Conservation (phyloP, 2,888 invertebrate genomes). For the Torymus tubicola region DNA sequence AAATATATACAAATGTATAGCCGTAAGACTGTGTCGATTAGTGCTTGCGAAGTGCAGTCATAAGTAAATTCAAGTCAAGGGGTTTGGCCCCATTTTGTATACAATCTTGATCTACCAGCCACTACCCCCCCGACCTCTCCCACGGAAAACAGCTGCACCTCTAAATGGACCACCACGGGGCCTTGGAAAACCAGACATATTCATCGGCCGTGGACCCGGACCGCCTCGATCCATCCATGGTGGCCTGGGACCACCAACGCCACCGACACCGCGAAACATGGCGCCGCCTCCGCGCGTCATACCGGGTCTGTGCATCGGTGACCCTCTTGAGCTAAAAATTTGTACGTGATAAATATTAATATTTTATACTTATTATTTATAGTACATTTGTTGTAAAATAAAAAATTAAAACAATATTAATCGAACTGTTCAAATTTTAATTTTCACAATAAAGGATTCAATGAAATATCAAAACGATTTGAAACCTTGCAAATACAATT, state of each 20-base stretch:
- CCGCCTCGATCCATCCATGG: conserved; percentile 76
- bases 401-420: too few relatives aligned
- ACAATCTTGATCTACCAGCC: conserved; percentile 68
- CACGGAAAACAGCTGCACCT: conserved; percentile 65
- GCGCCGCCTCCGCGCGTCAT: conserved; percentile 22
- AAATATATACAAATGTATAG: conserved; percentile 57
- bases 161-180: conserved; percentile 72
- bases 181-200: conserved; percentile 61
- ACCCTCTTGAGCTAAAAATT: conserved; percentile 64
- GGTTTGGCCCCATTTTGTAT: conserved; percentile 5
- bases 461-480: too few relatives aligned
- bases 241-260: conserved; percentile 70
- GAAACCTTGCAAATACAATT: too few relatives aligned
- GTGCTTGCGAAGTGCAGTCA: conserved; percentile 61
- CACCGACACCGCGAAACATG: conserved; percentile 6
- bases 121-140: conserved; percentile 70
- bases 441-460: too few relatives aligned
- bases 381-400: too few relatives aligned
- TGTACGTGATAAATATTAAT: conserved; percentile 9
- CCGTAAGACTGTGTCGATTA: conserved; percentile 41
- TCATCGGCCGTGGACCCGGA: conserved; percentile 67
- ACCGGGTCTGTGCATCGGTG: conserved; percentile 27
- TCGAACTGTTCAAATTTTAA: too few relatives aligned
- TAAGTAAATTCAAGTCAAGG: conserved; percentile 62
- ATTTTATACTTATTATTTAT: too few relatives aligned